A percentile compares a stretch with the other conserved stretches of the same genome.
phyloP scores from a whole-genome alignment of 2,113 vertebrate species.

The Proterorhinus semilunaris region DNA sequence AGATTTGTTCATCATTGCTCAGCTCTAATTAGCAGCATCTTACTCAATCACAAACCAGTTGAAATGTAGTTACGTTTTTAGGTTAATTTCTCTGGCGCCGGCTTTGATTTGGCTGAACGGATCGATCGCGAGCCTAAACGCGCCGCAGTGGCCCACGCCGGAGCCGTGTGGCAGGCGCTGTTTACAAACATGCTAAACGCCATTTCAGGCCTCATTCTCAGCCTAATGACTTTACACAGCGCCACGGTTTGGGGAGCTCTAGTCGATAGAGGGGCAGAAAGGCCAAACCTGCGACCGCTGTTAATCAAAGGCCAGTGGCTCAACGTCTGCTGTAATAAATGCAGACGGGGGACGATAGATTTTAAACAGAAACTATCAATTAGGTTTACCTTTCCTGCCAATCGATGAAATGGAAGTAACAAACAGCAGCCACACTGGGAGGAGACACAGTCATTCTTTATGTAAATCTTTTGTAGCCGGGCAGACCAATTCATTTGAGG shows the following conservation, averaged over 20 bases:
- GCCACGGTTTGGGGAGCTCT: constrained; percentile 14
- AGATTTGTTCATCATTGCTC: not conserved
- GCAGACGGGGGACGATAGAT: not conserved
- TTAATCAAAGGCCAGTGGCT: not conserved
- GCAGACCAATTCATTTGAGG: too few species aligned
- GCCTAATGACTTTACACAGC: constrained; percentile 31
- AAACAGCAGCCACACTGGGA: not conserved
- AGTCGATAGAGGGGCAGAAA: not conserved
- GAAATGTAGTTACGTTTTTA: not conserved
- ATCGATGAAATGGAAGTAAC: not conserved
- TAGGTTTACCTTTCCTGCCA: not conserved
- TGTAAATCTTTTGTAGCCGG: too few species aligned
- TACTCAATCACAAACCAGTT: not conserved
- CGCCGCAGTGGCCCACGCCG: constrained; percentile 10
- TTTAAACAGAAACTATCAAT: not conserved
- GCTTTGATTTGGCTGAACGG: constrained; percentile 16
- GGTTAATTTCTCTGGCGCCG: not conserved
- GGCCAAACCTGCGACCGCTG: not conserved
- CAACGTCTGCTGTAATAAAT: not conserved
- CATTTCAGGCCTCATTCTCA: constrained; percentile 40
- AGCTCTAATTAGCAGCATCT: not conserved
- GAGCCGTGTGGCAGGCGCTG: constrained; percentile 12
- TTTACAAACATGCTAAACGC: constrained; percentile 23
- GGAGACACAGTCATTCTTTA: too few species aligned
- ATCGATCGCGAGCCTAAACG: constrained; percentile 3